Percentiles rank a stretch among this genome's conserved stretches.
phyloP scores from a whole-genome alignment of 2,888 invertebrate species.

The Drosophila dives region DNA sequence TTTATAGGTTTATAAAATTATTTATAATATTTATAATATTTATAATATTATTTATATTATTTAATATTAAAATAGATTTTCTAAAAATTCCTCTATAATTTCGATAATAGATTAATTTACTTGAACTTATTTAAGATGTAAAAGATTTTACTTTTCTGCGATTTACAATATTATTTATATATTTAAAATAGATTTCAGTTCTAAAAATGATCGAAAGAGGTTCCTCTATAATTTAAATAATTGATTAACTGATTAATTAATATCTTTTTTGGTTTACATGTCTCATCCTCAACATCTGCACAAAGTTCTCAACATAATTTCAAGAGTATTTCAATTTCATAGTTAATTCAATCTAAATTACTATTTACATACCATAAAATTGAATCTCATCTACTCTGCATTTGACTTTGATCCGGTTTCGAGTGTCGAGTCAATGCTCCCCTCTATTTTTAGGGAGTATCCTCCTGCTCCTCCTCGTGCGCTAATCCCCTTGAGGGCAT shows the following conservation, averaged over 20 bases:
- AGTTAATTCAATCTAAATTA: background rate
- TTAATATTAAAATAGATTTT: background rate
- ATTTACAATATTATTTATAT: background rate
- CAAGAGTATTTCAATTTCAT: constrained; percentile 1
- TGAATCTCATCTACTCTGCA: constrained; percentile 2
- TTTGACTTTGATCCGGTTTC: background rate
- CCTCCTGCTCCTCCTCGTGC: background rate
- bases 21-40: too few relatives aligned
- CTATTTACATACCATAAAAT: constrained; percentile 9
- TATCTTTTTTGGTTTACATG: background rate
- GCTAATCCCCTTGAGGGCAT: constrained; percentile 57
- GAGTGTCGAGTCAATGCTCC: constrained; percentile 14
- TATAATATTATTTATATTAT: background rate
- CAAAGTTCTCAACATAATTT: background rate
- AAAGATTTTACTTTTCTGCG: background rate
- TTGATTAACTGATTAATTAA: background rate
- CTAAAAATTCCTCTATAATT: background rate
- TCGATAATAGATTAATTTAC: too few relatives aligned
- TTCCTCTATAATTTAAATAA: background rate
- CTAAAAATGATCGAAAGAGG: background rate
- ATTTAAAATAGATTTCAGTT: background rate
- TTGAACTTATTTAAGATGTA: background rate
- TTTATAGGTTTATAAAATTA: background rate
- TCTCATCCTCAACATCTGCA: background rate
- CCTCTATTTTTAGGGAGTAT: background rate